Evolutionary conservation across 2,888 invertebrate genomes (phyloP).

Genomic region (Siphlonurus alternatus): DNA sequence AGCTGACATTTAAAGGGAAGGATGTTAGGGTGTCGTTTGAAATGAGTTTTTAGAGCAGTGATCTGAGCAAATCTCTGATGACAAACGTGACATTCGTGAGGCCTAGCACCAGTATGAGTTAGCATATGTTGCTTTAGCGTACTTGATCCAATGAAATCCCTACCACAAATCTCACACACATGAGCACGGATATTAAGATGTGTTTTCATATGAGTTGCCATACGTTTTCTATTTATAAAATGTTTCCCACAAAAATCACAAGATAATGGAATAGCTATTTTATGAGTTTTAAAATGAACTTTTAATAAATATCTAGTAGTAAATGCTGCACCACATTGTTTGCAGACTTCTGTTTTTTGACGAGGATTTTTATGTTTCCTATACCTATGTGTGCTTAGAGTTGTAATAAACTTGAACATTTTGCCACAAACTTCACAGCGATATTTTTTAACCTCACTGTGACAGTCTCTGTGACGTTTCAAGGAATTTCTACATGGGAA

Average conservation of each 20-base stretch:
- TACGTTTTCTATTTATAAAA: not conserved
- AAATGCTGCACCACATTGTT: not conserved
- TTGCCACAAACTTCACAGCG: not conserved
- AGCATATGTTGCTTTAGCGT: not conserved
- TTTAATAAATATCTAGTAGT: not conserved
- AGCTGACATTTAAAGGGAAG: not conserved
- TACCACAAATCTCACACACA: not conserved
- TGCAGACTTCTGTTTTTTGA: not conserved
- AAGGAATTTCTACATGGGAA: not conserved
- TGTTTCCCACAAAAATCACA: not conserved
- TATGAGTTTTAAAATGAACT: slow-evolving; percentile 1
- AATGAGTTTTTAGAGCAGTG: not conserved
- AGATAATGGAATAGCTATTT: not conserved
- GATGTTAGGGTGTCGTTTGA: not conserved
- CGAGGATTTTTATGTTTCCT: not conserved
- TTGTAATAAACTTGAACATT: not conserved
- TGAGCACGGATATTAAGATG: not conserved
- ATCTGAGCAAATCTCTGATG: not conserved
- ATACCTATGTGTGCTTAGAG: not conserved
- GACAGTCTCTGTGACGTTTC: not conserved
- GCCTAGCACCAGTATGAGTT: not conserved
- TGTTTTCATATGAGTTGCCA: slow-evolving; percentile 1
- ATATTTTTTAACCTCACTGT: not conserved
- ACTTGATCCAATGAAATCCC: not conserved
- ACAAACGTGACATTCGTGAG: slow-evolving; percentile 2